A percentile compares a stretch with the other conserved stretches of the same genome.
These are phyloP conservation scores for Peucedramus taeniatus DNA, from an alignment of 2,113 vertebrate genomes.

Conservation along the genomic window DNA sequence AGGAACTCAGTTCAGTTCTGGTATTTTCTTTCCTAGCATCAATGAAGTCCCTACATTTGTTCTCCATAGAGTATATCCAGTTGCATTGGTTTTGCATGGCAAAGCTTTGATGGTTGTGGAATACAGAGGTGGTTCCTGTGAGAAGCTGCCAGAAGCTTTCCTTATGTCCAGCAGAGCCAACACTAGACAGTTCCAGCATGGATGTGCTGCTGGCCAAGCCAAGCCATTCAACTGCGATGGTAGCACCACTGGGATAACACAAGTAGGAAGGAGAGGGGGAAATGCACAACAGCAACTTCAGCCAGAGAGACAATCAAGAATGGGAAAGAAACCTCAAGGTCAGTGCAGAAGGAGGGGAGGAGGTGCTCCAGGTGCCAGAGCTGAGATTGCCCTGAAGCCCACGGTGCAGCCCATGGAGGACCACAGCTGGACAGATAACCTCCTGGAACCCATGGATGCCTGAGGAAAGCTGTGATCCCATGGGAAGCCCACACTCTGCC, in stretches of 20 bases:
- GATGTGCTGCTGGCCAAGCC: accelerated
- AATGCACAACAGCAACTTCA: neutral
- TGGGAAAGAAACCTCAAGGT: neutral
- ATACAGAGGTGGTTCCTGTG: neutral
- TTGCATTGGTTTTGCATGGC: neutral
- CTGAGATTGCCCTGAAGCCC: accelerated
- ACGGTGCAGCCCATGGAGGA: accelerated
- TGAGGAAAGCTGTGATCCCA: neutral
- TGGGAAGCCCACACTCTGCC: accelerated
- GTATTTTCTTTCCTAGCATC: neutral
- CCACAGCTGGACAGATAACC: no score
- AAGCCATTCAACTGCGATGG: neutral
- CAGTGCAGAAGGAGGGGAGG: accelerated
- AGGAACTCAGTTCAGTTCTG: neutral
- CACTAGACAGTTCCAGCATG: neutral
- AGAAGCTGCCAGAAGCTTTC: neutral
- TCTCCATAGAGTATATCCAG: neutral
- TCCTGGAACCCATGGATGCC: neutral
- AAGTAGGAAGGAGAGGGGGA: neutral
- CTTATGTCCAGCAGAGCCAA: neutral
- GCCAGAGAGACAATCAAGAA: neutral
- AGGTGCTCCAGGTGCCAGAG: accelerated
- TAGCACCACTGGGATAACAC: neutral
- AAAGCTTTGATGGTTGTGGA: neutral
- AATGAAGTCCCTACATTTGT: neutral